Evolutionary conservation across 2,797 vertebrate genomes (phyloP).

Genomic region (Pantherophis alleghaniensis): DNA sequence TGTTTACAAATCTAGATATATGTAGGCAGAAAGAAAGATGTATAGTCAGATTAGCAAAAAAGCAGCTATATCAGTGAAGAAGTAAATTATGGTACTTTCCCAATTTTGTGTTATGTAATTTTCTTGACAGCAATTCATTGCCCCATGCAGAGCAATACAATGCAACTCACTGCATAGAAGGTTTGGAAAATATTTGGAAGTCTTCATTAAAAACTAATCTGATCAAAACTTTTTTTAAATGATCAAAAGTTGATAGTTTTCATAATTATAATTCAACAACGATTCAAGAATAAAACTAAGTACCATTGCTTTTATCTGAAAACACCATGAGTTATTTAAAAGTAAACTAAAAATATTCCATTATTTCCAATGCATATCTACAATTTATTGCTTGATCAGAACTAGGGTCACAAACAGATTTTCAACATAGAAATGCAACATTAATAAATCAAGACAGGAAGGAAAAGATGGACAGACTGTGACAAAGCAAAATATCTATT

Average conservation of each 20-base stretch:
- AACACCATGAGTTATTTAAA: conserved; percentile 56
- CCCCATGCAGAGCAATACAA: conserved; percentile 18
- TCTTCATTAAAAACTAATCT: conserved; percentile 14
- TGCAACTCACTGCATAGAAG: conserved; percentile 59
- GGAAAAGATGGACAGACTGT: conserved; percentile 31
- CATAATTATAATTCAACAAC: conserved; percentile 48
- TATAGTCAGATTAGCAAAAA: neutral
- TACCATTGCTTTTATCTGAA: conserved; percentile 69
- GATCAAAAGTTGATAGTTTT: conserved; percentile 9
- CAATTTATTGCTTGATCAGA: conserved; percentile 42
- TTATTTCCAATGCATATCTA: conserved; percentile 53
- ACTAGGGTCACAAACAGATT: conserved; percentile 40
- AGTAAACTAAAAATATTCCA: conserved; percentile 47
- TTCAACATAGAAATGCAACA: conserved; percentile 41
- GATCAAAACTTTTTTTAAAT: neutral
- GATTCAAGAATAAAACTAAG: conserved; percentile 55
- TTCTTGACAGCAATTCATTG: neutral
- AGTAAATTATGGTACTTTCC: neutral
- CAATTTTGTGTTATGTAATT: neutral
- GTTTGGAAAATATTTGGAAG: conserved; percentile 30
- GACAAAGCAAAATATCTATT: conserved; percentile 15
- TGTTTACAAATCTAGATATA: neutral
- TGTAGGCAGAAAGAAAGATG: neutral
- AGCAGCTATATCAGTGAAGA: neutral
- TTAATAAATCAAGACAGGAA: conserved; percentile 38